These are phyloP conservation scores for Tetramorium alpestre DNA, from an alignment of 1,140 invertebrate species.

Conservation along the genomic window DNA sequence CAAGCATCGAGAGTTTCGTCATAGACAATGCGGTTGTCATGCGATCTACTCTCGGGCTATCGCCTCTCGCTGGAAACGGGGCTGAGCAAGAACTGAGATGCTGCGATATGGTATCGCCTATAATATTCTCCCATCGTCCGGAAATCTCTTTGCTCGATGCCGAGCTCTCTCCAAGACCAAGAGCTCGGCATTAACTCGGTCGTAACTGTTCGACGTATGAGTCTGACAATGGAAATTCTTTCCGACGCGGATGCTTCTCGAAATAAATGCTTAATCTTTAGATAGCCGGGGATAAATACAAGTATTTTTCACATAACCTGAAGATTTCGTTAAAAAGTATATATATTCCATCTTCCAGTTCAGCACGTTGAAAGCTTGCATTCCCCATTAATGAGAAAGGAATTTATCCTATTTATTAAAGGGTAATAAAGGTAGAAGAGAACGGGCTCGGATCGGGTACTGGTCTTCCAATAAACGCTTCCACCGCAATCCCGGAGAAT, in stretches of 20 bases:
- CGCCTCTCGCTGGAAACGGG: constrained; percentile 1
- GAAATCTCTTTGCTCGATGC: background rate
- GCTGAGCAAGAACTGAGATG: background rate
- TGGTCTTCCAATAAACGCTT: constrained; percentile 55
- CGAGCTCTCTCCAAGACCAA: background rate
- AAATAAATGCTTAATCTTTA: constrained; percentile 2
- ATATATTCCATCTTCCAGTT: background rate
- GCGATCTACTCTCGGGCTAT: background rate
- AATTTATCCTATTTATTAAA: constrained; percentile 52
- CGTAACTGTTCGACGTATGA: background rate
- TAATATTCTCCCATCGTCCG: constrained; percentile 8
- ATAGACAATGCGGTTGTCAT: constrained; percentile 69
- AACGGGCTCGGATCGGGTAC: background rate
- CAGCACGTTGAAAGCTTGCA: background rate
- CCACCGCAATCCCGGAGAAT: constrained; percentile 61
- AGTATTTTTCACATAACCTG: background rate
- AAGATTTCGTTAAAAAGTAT: background rate
- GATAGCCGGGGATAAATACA: background rate
- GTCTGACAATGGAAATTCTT: constrained; percentile 9
- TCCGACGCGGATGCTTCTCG: background rate
- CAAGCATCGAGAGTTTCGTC: constrained; percentile 42
- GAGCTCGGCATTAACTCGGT: constrained; percentile 6
- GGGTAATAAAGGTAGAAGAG: constrained; percentile 41
- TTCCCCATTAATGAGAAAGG: constrained; percentile 12
- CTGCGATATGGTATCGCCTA: constrained; percentile 11